phyloP scores from a whole-genome alignment of 2,888 invertebrate genomes.

The Alcis repandata region DNA sequence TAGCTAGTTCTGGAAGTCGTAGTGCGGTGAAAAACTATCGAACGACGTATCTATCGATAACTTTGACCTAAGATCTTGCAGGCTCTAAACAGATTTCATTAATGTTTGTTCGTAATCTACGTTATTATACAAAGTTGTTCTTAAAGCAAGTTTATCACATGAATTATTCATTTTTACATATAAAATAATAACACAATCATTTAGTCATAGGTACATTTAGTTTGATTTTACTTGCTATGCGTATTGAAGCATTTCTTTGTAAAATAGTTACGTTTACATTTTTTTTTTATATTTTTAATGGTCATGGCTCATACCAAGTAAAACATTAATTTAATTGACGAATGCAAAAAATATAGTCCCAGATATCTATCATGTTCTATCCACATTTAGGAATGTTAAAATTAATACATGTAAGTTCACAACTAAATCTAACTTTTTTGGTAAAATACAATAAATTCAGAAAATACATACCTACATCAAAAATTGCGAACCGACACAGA shows the following conservation, averaged over 20 bases:
- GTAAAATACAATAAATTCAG: conserved; percentile 8
- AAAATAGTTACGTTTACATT: not conserved
- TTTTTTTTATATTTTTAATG: not conserved
- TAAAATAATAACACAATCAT: conserved; percentile 27
- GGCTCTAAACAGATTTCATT: not conserved
- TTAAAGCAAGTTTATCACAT: conserved; percentile 59
- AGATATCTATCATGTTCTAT: too few relatives aligned
- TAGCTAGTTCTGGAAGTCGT: too few relatives aligned
- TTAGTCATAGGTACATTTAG: too few relatives aligned
- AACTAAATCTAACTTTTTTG: conserved; percentile 13
- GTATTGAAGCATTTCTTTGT: not conserved
- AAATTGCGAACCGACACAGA: conserved; percentile 10
- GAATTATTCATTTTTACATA: conserved; percentile 46
- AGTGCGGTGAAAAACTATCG: not conserved
- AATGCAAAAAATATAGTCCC: too few relatives aligned
- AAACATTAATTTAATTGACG: not conserved
- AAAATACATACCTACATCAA: conserved; percentile 9
- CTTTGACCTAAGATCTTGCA: not conserved
- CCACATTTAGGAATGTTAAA: conserved; percentile 17
- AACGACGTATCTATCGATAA: not conserved
- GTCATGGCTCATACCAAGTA: not conserved
- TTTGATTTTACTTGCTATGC: conserved; percentile 1
- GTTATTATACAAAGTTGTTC: conserved; percentile 15
- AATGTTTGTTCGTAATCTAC: conserved; percentile 4
- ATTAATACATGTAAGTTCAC: not conserved